Percentiles rank a stretch among this genome's conserved stretches.
phyloP scores from a whole-genome alignment of 2,113 vertebrate genomes.

The Nestor notabilis region DNA sequence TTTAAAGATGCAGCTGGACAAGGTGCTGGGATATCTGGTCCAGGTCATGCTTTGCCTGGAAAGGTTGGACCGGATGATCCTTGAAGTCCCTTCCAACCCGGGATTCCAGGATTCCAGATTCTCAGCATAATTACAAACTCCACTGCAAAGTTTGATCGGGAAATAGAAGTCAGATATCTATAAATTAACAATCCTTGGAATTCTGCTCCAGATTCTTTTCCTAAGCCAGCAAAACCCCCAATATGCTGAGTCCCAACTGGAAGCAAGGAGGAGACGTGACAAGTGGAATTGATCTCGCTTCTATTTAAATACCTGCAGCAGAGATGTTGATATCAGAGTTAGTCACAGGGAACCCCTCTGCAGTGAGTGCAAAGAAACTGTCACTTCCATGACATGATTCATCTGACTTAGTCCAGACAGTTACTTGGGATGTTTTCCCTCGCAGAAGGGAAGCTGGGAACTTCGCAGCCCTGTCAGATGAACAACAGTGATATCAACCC shows the following conservation, averaged over 20 bases:
- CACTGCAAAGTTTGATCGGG: background rate
- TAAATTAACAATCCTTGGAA: background rate
- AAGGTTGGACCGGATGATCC: background rate
- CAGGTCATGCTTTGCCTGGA: background rate
- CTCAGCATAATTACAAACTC: background rate
- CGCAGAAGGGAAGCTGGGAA: background rate
- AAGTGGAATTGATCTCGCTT: background rate
- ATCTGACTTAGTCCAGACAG: background rate
- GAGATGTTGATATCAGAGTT: background rate
- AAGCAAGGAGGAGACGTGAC: background rate
- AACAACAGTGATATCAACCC: background rate
- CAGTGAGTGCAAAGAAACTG: background rate
- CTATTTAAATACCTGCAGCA: background rate
- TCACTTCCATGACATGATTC: background rate
- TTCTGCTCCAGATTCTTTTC: background rate
- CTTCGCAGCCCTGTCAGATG: background rate
- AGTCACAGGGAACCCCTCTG: slow-evolving; percentile 19
- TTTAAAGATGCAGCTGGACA: background rate
- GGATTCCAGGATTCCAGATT: background rate
- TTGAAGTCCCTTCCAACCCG: background rate
- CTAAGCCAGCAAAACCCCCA: background rate
- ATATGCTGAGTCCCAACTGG: background rate
- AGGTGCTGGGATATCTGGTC: background rate
- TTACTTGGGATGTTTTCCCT: background rate
- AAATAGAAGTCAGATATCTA: background rate